Percentiles rank a stretch among this genome's conserved stretches.
Conservation (phyloP, 2,888 invertebrate genomes). For the Andrena haemorrhoa region DNA sequence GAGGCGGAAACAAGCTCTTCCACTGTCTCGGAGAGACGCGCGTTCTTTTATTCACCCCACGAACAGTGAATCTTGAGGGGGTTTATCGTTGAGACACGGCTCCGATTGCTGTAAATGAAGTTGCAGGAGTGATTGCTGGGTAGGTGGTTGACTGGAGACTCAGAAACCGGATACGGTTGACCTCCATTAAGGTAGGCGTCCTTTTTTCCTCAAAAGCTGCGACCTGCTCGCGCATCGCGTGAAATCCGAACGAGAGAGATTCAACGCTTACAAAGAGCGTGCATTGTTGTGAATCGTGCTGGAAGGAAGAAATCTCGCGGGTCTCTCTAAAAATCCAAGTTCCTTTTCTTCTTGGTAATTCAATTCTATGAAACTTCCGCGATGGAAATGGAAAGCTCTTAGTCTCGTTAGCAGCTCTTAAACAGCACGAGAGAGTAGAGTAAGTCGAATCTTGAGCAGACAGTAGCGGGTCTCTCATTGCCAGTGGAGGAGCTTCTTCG, state of each 20-base stretch:
- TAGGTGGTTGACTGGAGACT: neutral
- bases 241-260: neutral
- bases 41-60: too few species aligned
- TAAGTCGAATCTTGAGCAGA: neutral
- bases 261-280: neutral
- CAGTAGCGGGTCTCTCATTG: neutral
- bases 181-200: slow-evolving; percentile 30
- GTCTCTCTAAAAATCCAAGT: too few species aligned
- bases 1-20: too few species aligned
- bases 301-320: too few species aligned
- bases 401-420: too few species aligned
- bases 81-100: neutral
- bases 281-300: neutral
- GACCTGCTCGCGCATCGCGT: neutral
- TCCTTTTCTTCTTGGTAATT: too few species aligned
- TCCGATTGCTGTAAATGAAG: neutral
- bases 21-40: too few species aligned
- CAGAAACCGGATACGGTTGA: slow-evolving; percentile 19
- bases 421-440: neutral
- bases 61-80: neutral
- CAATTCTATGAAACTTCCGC: neutral
- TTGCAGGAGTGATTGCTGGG: neutral
- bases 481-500: neutral
- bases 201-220: slow-evolving; percentile 72
- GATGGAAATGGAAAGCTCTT: neutral